These are phyloP conservation scores for Phengaris alcon DNA, from an alignment of 2,888 invertebrate genomes.

Conservation along the genomic window DNA sequence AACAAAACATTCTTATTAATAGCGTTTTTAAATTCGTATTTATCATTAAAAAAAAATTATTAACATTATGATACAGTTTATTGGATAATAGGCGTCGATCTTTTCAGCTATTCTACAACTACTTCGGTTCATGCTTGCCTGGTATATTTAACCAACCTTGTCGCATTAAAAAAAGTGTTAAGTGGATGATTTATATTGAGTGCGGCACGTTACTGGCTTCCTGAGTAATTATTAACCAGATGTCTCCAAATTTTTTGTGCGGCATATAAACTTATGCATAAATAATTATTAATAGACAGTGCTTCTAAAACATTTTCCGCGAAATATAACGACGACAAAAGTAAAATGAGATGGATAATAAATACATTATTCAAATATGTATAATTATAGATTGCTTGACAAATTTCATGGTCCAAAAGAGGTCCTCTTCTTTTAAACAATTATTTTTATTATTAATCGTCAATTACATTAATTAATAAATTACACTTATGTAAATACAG, in stretches of 20 bases:
- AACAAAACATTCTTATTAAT: no score
- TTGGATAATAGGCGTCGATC: no score
- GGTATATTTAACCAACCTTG: constrained; percentile 73
- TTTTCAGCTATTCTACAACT: constrained; percentile 43
- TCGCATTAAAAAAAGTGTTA: constrained; percentile 72
- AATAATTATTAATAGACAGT: constrained; percentile 2
- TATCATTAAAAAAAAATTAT: constrained; percentile 49
- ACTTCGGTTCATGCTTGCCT: constrained; percentile 64
- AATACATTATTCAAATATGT: background rate
- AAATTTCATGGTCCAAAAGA: background rate
- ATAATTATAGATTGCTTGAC: background rate
- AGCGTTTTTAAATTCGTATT: no score
- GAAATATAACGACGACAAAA: background rate
- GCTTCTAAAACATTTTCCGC: background rate
- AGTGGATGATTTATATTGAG: constrained; percentile 78
- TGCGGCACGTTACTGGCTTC: constrained; percentile 69
- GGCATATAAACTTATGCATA: constrained; percentile 42
- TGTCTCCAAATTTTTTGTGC: constrained; percentile 45
- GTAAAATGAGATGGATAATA: background rate
- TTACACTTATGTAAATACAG: constrained; percentile 3
- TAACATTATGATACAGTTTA: no score
- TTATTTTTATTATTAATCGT: background rate
- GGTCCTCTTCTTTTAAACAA: background rate
- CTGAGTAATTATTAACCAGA: constrained; percentile 62
- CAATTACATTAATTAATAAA: background rate